Conservation (phyloP, 2,888 invertebrate species). For the Ganaspis brasiliensis region DNA sequence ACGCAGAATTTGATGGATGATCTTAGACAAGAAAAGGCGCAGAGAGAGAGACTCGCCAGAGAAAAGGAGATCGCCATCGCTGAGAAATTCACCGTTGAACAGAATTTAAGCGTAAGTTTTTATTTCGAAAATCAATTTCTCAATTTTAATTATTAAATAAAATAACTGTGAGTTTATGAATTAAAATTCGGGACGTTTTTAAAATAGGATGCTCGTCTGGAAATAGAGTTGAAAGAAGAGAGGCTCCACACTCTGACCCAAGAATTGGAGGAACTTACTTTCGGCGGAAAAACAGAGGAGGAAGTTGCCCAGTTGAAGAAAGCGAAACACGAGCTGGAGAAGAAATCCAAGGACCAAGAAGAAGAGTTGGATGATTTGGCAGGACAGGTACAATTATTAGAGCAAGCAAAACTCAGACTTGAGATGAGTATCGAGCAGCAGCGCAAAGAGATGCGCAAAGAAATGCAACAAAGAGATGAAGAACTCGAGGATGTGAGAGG, state of each 20-base stretch:
- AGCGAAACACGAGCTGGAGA: constrained; percentile 92
- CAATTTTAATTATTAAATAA: too few relatives aligned
- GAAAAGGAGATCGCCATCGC: constrained; percentile 93
- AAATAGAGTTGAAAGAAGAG: constrained; percentile 94
- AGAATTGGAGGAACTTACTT: constrained; percentile 93
- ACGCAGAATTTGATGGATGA: constrained; percentile 91
- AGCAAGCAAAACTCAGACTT: constrained; percentile 94
- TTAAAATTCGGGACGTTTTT: too few relatives aligned
- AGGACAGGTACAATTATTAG: constrained; percentile 93
- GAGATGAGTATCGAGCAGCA: constrained; percentile 97
- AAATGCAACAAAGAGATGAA: constrained; percentile 94
- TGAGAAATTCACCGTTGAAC: constrained; percentile 93
- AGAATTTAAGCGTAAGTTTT: constrained; percentile 89
- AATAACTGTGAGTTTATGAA: too few relatives aligned
- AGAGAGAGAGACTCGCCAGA: constrained; percentile 89
- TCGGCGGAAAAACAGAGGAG: constrained; percentile 91
- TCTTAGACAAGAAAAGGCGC: constrained; percentile 89
- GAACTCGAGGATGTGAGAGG: constrained; percentile 96
- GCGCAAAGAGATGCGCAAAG: constrained; percentile 94
- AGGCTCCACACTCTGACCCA: constrained; percentile 89
- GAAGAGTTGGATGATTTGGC: constrained; percentile 98
- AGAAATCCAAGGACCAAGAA: constrained; percentile 92
- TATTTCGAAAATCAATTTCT: too few relatives aligned
- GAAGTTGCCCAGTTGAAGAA: constrained; percentile 92
- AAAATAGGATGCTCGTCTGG: constrained; percentile 92